A percentile compares a stretch with the other conserved stretches of the same genome.
Evolutionary conservation across 2,888 invertebrate species (phyloP).

Genomic region (Scaptomyza reducta): DNA sequence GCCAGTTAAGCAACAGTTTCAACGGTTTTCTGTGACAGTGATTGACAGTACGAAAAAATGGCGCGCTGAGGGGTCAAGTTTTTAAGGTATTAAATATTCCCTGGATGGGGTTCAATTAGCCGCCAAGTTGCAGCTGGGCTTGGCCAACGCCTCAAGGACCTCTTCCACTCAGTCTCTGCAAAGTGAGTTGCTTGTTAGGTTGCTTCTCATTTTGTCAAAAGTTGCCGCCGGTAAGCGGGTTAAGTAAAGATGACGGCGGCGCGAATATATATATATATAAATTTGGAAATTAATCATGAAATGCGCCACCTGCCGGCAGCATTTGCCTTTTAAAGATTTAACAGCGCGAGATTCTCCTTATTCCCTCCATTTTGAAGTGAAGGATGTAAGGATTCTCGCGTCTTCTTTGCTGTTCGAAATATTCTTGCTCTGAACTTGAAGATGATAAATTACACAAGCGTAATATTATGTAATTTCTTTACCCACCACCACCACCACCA

Average conservation of each 20-base stretch:
- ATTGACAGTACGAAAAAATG: neutral
- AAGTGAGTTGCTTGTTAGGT: constrained; percentile 18
- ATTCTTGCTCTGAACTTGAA: constrained; percentile 53
- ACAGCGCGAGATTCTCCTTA: constrained; percentile 5
- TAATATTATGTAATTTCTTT: constrained; percentile 51
- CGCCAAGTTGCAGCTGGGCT: too few species aligned
- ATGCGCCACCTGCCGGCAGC: constrained; percentile 54
- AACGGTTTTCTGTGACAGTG: neutral
- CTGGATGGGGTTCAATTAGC: constrained; percentile 26
- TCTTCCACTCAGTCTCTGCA: neutral
- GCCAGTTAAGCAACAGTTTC: neutral
- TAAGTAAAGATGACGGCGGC: neutral
- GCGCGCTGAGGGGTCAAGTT: constrained; percentile 18
- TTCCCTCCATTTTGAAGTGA: neutral
- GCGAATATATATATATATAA: constrained; percentile 54
- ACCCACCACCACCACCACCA: neutral
- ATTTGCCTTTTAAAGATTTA: constrained; percentile 63
- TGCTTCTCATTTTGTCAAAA: constrained; percentile 30
- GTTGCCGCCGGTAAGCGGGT: constrained; percentile 14
- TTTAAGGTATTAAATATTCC: constrained; percentile 9
- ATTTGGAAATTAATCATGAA: constrained; percentile 76
- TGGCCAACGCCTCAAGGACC: constrained; percentile 7
- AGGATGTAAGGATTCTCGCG: neutral
- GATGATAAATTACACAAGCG: constrained; percentile 71
- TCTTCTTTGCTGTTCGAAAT: constrained; percentile 9